phyloP scores from a whole-genome alignment of 2,888 invertebrate genomes.

The Cyclophora albipunctata region DNA sequence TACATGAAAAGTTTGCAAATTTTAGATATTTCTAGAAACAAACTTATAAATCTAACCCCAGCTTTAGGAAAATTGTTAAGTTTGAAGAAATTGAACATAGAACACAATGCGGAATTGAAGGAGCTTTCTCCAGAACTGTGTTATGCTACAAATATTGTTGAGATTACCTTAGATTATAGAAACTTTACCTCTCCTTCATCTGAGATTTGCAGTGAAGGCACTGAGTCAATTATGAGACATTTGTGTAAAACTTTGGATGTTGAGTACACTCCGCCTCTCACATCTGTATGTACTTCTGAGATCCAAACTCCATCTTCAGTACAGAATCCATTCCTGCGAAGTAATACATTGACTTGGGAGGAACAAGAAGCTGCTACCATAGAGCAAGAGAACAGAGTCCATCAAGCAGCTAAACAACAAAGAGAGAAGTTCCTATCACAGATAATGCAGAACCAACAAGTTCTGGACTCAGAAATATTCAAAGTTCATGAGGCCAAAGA shows the following conservation, averaged over 20 bases:
- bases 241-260: slow-evolving; percentile 68
- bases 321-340: slow-evolving; percentile 48
- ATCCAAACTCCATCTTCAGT: slow-evolving; percentile 37
- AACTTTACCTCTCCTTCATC: slow-evolving; percentile 79
- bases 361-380: slow-evolving; percentile 78
- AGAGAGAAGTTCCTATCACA: slow-evolving; percentile 74
- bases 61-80: slow-evolving; percentile 77
- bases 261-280: slow-evolving; percentile 59
- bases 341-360: slow-evolving; percentile 66
- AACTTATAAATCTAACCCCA: slow-evolving; percentile 77
- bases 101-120: slow-evolving; percentile 74
- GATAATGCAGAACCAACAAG: slow-evolving; percentile 77
- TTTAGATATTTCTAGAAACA: slow-evolving; percentile 83
- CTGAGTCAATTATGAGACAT: slow-evolving; percentile 79
- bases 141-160: slow-evolving; percentile 76
- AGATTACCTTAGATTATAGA: slow-evolving; percentile 77
- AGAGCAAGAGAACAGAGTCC: slow-evolving; percentile 79
- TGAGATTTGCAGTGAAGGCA: slow-evolving; percentile 76
- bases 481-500: slow-evolving; percentile 82
- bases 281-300: slow-evolving; percentile 30
- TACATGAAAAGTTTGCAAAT: slow-evolving; percentile 77
- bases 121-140: slow-evolving; percentile 80
- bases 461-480: slow-evolving; percentile 79
- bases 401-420: slow-evolving; percentile 77
- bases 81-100: slow-evolving; percentile 77